These are phyloP conservation scores for Leuciscus waleckii DNA, from an alignment of 2,797 vertebrate species.

Conservation along the genomic window DNA sequence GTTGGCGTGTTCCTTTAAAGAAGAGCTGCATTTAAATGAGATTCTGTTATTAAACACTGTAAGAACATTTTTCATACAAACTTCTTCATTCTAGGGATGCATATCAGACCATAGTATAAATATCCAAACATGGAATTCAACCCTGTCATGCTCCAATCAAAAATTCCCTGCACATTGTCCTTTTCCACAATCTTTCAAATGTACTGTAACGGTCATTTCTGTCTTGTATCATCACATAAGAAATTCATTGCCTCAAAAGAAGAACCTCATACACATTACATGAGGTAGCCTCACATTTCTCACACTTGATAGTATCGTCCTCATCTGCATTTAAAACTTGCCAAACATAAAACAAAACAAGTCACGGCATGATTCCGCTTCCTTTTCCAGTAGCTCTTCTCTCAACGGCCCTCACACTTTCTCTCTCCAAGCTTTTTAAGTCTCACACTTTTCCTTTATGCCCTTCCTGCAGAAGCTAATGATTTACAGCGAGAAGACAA, in stretches of 20 bases:
- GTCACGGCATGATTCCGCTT: conserved; percentile 20
- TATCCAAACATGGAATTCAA: no score
- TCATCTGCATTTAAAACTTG: conserved; percentile 9
- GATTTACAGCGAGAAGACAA: conserved; percentile 58
- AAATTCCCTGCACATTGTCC: no score
- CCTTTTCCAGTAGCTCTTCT: conserved; percentile 32
- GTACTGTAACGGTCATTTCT: neutral
- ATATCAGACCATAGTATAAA: neutral
- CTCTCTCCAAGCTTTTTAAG: conserved; percentile 15
- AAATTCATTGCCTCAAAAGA: neutral
- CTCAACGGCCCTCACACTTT: conserved; percentile 20
- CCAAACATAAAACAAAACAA: conserved; percentile 46
- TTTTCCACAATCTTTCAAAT: neutral
- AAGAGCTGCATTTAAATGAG: neutral
- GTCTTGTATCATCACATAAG: neutral
- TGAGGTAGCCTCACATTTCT: neutral
- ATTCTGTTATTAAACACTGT: no score
- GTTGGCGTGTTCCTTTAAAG: neutral
- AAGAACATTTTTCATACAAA: no score
- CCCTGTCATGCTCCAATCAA: no score
- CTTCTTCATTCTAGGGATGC: neutral
- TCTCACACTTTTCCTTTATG: conserved; percentile 22
- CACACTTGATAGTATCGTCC: neutral
- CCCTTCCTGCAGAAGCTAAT: conserved; percentile 48
- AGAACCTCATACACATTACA: neutral